These are phyloP conservation scores for Rhyacophila evoluta DNA, from an alignment of 2,888 invertebrate genomes.

Conservation along the genomic window DNA sequence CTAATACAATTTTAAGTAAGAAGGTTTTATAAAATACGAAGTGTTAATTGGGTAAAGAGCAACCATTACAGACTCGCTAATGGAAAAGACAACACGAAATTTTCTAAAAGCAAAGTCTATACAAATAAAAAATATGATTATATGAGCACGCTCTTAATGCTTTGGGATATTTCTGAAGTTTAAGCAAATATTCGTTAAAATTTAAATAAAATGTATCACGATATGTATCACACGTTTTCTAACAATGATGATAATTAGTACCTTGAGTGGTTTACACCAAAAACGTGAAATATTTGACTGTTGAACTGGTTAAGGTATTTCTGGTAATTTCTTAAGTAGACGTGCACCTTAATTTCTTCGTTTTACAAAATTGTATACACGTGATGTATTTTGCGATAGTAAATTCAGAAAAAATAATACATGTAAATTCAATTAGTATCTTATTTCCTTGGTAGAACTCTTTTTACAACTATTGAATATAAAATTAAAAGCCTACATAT, in stretches of 20 bases:
- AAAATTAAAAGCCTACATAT: too few relatives aligned
- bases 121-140: slow-evolving; percentile 22
- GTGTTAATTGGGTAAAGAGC: slow-evolving; percentile 53
- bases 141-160: slow-evolving; percentile 4
- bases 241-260: slow-evolving; percentile 5
- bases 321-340: not conserved
- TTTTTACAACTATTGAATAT: too few relatives aligned
- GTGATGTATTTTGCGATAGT: too few relatives aligned
- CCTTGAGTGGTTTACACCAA: slow-evolving; percentile 3
- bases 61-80: slow-evolving; percentile 49
- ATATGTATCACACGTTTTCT: slow-evolving; percentile 17
- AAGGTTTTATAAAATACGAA: slow-evolving; percentile 40
- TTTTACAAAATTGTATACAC: not conserved
- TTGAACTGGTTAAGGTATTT: not conserved
- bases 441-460: too few relatives aligned
- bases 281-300: not conserved
- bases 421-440: too few relatives aligned
- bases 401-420: too few relatives aligned
- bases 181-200: slow-evolving; percentile 16
- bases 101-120: slow-evolving; percentile 24
- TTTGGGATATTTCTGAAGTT: slow-evolving; percentile 2
- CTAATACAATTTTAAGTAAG: slow-evolving; percentile 31
- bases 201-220: slow-evolving; percentile 24
- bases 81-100: slow-evolving; percentile 37
- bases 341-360: not conserved